These are phyloP conservation scores for Coleophora flavipennella DNA, from an alignment of 2,888 invertebrate genomes.

Conservation along the genomic window DNA sequence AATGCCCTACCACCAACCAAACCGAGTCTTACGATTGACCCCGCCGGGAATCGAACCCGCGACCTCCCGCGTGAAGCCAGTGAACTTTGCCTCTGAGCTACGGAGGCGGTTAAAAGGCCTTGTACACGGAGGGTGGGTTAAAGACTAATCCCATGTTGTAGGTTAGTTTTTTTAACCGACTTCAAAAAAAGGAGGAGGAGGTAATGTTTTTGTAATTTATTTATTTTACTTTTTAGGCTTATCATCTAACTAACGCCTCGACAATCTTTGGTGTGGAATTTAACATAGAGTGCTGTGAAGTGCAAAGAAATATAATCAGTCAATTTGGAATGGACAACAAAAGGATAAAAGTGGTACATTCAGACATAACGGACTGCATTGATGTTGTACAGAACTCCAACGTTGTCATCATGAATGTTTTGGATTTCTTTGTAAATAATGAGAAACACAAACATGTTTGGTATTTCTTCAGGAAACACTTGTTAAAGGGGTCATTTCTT, in stretches of 20 bases:
- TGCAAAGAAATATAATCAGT: slow-evolving; percentile 72
- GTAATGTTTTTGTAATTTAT: not conserved
- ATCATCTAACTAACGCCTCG: slow-evolving; percentile 69
- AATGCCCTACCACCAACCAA: no score
- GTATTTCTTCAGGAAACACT: slow-evolving; percentile 68
- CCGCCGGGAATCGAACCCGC: no score
- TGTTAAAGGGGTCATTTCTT: slow-evolving; percentile 72
- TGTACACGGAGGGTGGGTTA: no score
- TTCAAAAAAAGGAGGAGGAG: no score
- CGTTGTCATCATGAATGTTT: slow-evolving; percentile 77
- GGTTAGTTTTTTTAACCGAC: no score
- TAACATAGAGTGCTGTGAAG: slow-evolving; percentile 75
- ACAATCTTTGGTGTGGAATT: slow-evolving; percentile 79
- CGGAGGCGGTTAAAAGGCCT: no score
- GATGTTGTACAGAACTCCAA: slow-evolving; percentile 71
- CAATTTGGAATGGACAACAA: slow-evolving; percentile 64
- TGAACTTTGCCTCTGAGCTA: no score
- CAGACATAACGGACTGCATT: slow-evolving; percentile 69
- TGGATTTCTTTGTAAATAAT: slow-evolving; percentile 77
- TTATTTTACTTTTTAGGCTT: slow-evolving; percentile 63
- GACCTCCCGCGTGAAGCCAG: no score
- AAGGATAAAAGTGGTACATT: slow-evolving; percentile 69
- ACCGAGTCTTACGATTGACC: no score
- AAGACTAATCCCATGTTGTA: no score
- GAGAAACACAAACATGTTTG: slow-evolving; percentile 75